Evolutionary conservation across 2,888 invertebrate species (phyloP), one percentile per base, ranked within the genome.

Genomic region (Liposcelis brunnea): DNA sequence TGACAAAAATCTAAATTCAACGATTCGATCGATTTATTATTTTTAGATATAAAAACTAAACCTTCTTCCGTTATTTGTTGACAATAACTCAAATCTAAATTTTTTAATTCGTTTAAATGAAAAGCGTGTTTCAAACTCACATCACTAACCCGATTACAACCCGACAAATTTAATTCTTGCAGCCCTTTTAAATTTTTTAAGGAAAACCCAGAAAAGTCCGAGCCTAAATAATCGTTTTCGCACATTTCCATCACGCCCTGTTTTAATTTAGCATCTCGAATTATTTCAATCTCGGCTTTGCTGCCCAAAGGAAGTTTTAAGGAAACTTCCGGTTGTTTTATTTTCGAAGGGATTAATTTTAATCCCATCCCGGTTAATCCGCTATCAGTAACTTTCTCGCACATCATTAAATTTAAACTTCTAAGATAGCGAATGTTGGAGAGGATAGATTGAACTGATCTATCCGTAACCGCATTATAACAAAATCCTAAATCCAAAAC

Each of bases 81-180:
- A 54, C 81, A 79, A 57, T 74, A 70, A 48, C 76, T 76, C 42
- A 83, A 61, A 55, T 74, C 69, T 18, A 83, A 63, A 48, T 66
- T 63, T 31, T 62, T 61, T 6, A 83, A 63, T 59, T 80, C 80
- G 43, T 68, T 66, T 55, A 80, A 80, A 49, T 69, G 69, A 49
- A 82, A 70, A 33, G 77, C 74, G 54, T 78, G 74, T 49, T 71
- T 75, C 8, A 83, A 57, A 49, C 80, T 78, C 1, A 77, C 72
- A 60, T 83, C 81, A 14, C 80, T 77, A 44, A 83, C 74, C 59
- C 71, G 72, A 51, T 74, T 75, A 56, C 82, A 82, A 1, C 74
- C 72, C 48, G 74, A 71, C 12, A 83, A 63, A 56, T 80, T 75
- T 5, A 83, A 62, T 42, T 69, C 65, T 48, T 62, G 65, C 2